Evolutionary conservation across 1,140 invertebrate species (phyloP).

Genomic region (Potamilus streckersoni): DNA sequence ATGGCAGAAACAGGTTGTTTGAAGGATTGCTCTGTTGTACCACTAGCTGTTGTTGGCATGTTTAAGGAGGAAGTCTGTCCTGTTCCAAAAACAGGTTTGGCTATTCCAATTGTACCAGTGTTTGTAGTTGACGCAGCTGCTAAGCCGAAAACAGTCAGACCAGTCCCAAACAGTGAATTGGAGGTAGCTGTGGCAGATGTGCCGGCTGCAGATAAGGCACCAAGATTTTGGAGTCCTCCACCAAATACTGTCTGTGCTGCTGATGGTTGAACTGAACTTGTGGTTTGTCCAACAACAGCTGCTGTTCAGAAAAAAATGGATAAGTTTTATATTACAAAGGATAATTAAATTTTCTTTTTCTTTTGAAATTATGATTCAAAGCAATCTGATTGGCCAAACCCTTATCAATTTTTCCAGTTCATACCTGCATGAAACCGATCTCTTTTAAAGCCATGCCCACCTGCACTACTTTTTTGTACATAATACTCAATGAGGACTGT

Average conservation of each 20-base stretch:
- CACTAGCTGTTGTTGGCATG: background rate
- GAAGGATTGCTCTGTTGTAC: background rate
- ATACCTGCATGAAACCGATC: too few relatives aligned
- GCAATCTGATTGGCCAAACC: too few relatives aligned
- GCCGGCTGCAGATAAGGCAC: constrained; percentile 9
- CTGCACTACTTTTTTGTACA: too few relatives aligned
- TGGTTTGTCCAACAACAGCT: constrained; percentile 7
- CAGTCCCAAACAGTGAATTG: constrained; percentile 3
- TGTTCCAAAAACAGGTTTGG: background rate
- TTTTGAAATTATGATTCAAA: too few relatives aligned
- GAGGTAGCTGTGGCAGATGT: constrained; percentile 3
- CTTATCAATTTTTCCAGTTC: too few relatives aligned
- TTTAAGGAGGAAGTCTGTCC: background rate
- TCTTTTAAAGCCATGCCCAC: too few relatives aligned
- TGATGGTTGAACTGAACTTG: constrained; percentile 7
- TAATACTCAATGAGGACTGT: too few relatives aligned
- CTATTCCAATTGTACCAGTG: constrained; percentile 1
- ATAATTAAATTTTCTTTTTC: too few relatives aligned
- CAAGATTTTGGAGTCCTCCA: background rate
- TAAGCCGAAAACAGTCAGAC: constrained; percentile 2
- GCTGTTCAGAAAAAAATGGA: constrained; percentile 12
- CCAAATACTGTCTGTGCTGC: constrained; percentile 18
- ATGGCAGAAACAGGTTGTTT: background rate
- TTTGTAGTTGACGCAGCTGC: constrained; percentile 6
- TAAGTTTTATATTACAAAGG: background rate